Percentiles rank a stretch among this genome's conserved stretches.
Evolutionary conservation across 1,140 invertebrate genomes (phyloP).

Genomic region (Ganaspis sp.): DNA sequence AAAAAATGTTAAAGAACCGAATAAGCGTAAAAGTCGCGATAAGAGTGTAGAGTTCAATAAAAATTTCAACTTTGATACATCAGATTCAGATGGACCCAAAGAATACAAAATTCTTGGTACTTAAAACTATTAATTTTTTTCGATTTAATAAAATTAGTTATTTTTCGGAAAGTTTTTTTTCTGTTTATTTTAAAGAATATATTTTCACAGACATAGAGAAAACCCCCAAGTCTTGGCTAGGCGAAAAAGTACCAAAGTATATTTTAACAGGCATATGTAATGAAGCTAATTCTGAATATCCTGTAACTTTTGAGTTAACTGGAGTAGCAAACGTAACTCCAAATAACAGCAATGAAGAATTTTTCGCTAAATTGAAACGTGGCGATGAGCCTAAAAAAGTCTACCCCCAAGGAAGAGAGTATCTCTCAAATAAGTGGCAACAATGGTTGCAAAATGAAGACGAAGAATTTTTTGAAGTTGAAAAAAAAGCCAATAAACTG

Average conservation of each 20-base stretch:
- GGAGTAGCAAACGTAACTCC: constrained; percentile 37
- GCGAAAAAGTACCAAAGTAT: constrained; percentile 51
- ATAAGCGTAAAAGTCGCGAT: background rate
- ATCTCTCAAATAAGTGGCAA: constrained; percentile 65
- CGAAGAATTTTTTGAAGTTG: constrained; percentile 52
- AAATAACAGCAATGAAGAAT: constrained; percentile 50
- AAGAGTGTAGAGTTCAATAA: constrained; percentile 1
- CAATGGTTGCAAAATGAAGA: constrained; percentile 60
- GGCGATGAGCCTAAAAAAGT: constrained; percentile 43
- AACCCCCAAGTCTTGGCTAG: constrained; percentile 49
- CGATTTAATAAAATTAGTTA: no score
- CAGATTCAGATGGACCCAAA: constrained; percentile 33
- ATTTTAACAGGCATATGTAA: constrained; percentile 42
- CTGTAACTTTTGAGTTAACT: constrained; percentile 54
- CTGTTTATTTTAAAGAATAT: constrained; percentile 21
- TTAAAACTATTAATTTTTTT: background rate
- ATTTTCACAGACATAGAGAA: constrained; percentile 31
- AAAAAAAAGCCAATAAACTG: constrained; percentile 57
- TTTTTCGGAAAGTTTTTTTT: no score
- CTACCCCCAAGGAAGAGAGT: constrained; percentile 58
- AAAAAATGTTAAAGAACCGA: background rate
- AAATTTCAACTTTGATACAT: constrained; percentile 43
- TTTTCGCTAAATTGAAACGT: constrained; percentile 53
- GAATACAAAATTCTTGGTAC: constrained; percentile 53
- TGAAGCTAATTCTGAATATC: constrained; percentile 42